Percentiles rank a stretch among this genome's conserved stretches.
phyloP scores from a whole-genome alignment of 2,888 invertebrate species.

The Hirtodrosophila trivittata region DNA sequence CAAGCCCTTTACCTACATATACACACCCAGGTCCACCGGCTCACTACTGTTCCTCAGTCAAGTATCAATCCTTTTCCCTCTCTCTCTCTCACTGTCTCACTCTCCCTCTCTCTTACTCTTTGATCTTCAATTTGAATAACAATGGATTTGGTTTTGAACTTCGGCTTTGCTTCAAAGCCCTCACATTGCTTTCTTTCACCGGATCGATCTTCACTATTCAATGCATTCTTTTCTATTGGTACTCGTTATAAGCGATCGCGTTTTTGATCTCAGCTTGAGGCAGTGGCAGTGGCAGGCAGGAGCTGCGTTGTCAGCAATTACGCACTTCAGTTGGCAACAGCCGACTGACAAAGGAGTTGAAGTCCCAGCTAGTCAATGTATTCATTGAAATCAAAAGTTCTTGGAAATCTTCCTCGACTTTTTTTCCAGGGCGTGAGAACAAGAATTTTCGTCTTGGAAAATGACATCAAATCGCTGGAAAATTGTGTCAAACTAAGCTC shows the following conservation, averaged over 20 bases:
- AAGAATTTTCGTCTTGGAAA: neutral
- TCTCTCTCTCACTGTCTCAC: neutral
- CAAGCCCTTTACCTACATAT: slow-evolving; percentile 5
- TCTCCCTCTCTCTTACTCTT: slow-evolving; percentile 10
- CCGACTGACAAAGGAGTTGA: slow-evolving; percentile 56
- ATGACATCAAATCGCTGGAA: no score
- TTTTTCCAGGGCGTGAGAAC: slow-evolving; percentile 59
- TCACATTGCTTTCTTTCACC: slow-evolving; percentile 42
- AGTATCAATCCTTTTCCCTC: slow-evolving; percentile 15
- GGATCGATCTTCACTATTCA: slow-evolving; percentile 26
- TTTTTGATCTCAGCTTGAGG: slow-evolving; percentile 49
- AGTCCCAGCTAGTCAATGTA: slow-evolving; percentile 52
- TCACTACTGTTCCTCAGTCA: slow-evolving; percentile 26
- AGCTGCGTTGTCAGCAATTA: slow-evolving; percentile 77
- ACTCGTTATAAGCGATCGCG: slow-evolving; percentile 51
- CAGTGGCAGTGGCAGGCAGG: slow-evolving; percentile 55
- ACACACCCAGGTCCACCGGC: neutral
- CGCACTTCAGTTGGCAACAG: slow-evolving; percentile 66
- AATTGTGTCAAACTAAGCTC: no score
- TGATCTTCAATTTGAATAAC: slow-evolving; percentile 73
- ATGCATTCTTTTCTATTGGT: slow-evolving; percentile 65
- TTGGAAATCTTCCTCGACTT: slow-evolving; percentile 42
- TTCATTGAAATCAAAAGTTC: slow-evolving; percentile 65
- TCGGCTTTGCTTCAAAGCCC: slow-evolving; percentile 76
- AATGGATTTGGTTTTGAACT: slow-evolving; percentile 50